A percentile compares a stretch with the other conserved stretches of the same genome.
Conservation (phyloP, 2,113 vertebrate genomes). For the Myxocyprinus asiaticus region DNA sequence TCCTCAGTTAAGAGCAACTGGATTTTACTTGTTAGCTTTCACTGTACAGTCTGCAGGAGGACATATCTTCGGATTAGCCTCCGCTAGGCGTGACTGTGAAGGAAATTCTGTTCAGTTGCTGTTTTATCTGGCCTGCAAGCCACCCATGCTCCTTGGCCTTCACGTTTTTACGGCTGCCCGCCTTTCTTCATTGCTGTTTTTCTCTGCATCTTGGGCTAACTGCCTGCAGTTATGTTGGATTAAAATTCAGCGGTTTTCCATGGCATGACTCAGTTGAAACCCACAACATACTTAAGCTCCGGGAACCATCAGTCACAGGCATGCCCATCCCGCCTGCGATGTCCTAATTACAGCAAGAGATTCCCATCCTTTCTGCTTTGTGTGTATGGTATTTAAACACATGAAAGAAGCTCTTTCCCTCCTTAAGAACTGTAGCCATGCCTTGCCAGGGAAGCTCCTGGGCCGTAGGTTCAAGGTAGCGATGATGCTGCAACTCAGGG, state of each 20-base stretch:
- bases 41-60: no score
- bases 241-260: no score
- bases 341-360: neutral
- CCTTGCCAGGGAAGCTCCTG: neutral
- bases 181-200: neutral
- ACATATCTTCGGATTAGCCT: no score
- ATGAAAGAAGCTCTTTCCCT: neutral
- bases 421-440: neutral
- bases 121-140: neutral
- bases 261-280: no score
- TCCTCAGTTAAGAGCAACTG: neutral
- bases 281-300: no score
- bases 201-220: neutral
- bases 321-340: no score
- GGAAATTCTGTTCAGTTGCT: neutral
- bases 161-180: neutral
- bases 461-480: neutral
- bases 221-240: neutral
- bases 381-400: neutral
- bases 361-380: neutral
- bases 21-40: neutral
- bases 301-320: no score
- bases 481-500: fast-evolving
- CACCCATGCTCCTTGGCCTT: no score
- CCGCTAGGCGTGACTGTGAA: neutral